phyloP scores from a whole-genome alignment of 2,113 vertebrate genomes.

The Sus scrofa region DNA sequence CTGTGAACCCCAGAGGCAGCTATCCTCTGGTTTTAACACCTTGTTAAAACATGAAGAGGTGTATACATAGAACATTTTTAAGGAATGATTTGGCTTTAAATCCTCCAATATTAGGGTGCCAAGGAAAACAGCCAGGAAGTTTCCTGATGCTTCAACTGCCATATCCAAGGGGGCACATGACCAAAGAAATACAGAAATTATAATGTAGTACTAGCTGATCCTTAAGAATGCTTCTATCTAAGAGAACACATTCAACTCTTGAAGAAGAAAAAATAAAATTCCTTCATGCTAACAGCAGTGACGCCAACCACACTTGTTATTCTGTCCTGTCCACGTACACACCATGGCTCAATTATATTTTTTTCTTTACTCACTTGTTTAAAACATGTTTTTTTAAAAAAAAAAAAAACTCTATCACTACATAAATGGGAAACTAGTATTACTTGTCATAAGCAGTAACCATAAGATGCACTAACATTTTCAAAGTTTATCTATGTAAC shows the following conservation, averaged over 20 bases:
- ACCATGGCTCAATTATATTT: neutral
- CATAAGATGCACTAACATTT: neutral
- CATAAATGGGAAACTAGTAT: slow-evolving; percentile 16
- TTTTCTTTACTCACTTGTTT: neutral
- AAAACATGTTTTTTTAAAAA: neutral
- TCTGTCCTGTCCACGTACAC: neutral
- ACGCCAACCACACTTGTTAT: too few species aligned
- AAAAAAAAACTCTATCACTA: neutral
- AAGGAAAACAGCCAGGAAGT: slow-evolving; percentile 31
- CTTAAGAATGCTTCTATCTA: neutral
- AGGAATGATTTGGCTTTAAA: slow-evolving; percentile 45
- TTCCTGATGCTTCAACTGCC: neutral
- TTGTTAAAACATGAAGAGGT: neutral
- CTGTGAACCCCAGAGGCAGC: neutral
- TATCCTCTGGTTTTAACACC: slow-evolving; percentile 38
- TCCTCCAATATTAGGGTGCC: neutral
- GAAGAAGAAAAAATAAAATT: neutral
- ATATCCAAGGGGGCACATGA: neutral
- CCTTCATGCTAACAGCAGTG: neutral
- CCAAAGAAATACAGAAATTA: neutral
- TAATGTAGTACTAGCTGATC: neutral
- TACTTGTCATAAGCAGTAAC: neutral
- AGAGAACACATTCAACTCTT: neutral
- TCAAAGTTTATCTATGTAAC: neutral
- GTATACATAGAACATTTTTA: neutral